Conservation (phyloP, 2,888 invertebrate species). For the Timandra comae region DNA sequence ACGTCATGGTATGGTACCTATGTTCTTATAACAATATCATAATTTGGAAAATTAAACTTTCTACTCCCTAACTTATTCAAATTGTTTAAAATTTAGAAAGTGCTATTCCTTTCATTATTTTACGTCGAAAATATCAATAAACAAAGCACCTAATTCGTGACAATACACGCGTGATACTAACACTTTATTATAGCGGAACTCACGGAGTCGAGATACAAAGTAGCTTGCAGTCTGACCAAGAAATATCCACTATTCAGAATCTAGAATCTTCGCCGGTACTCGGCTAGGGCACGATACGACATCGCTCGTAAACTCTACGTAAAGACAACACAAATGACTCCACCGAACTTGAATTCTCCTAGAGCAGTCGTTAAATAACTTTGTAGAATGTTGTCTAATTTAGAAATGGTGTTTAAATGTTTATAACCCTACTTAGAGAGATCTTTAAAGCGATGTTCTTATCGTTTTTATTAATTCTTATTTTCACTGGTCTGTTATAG, state of each 20-base stretch:
- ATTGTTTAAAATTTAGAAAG: too few species aligned
- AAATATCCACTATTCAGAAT: constrained; percentile 57
- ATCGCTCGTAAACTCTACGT: constrained; percentile 61
- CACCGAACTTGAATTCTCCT: constrained; percentile 29
- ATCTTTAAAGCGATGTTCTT: neutral
- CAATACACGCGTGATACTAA: constrained; percentile 32
- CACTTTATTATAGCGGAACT: constrained; percentile 50
- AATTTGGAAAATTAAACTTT: too few species aligned
- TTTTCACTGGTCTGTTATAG: too few species aligned
- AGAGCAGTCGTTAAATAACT: constrained; percentile 26
- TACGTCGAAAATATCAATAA: constrained; percentile 12
- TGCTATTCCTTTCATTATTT: too few species aligned
- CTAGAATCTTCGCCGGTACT: constrained; percentile 65
- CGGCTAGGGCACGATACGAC: constrained; percentile 59
- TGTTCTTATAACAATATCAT: too few species aligned
- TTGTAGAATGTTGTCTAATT: constrained; percentile 12
- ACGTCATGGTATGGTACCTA: too few species aligned
- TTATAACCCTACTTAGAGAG: neutral
- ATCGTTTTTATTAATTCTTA: constrained; percentile 1
- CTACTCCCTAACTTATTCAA: too few species aligned
- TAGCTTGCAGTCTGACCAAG: constrained; percentile 37
- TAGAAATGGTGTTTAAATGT: constrained; percentile 3
- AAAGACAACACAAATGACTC: constrained; percentile 59
- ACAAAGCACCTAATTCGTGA: constrained; percentile 28
- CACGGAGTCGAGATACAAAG: constrained; percentile 41